Conservation (phyloP, 2,113 vertebrate genomes). For the Sebastes fasciatus region DNA sequence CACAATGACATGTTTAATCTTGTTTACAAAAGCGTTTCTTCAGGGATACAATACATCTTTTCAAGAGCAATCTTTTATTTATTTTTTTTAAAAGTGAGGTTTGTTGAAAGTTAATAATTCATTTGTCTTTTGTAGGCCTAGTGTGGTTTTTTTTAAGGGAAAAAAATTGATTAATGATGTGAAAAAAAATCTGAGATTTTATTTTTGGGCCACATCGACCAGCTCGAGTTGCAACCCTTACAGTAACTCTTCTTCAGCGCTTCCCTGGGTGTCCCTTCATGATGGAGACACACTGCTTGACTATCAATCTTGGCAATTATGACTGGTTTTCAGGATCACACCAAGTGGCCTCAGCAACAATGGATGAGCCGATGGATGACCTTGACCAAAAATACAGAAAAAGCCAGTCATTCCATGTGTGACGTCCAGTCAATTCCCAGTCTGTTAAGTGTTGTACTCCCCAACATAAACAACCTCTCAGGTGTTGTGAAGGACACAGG, state of each 20-base stretch:
- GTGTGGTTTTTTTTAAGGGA: neutral
- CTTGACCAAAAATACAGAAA: constrained; percentile 21
- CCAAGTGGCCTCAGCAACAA: too few species aligned
- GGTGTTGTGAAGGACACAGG: constrained; percentile 28
- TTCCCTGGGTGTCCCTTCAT: neutral
- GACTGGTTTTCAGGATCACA: neutral
- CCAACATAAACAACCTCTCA: constrained; percentile 26
- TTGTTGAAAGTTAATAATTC: neutral
- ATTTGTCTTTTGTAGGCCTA: neutral
- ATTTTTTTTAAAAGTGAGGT: neutral
- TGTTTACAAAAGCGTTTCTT: too few species aligned
- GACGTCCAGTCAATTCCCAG: constrained; percentile 37
- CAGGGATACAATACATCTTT: neutral
- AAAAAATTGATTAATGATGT: too few species aligned
- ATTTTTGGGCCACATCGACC: neutral
- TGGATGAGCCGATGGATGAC: neutral
- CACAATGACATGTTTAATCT: too few species aligned
- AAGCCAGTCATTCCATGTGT: neutral
- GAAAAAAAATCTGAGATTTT: neutral
- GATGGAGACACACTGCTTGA: neutral
- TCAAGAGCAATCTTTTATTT: neutral
- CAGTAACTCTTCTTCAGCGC: neutral
- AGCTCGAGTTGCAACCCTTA: neutral
- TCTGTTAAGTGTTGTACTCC: neutral
- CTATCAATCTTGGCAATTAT: neutral